Percentiles rank a stretch among this genome's conserved stretches.
Evolutionary conservation across 2,888 invertebrate genomes (phyloP).

Genomic region (Amphimallon solstitiale): DNA sequence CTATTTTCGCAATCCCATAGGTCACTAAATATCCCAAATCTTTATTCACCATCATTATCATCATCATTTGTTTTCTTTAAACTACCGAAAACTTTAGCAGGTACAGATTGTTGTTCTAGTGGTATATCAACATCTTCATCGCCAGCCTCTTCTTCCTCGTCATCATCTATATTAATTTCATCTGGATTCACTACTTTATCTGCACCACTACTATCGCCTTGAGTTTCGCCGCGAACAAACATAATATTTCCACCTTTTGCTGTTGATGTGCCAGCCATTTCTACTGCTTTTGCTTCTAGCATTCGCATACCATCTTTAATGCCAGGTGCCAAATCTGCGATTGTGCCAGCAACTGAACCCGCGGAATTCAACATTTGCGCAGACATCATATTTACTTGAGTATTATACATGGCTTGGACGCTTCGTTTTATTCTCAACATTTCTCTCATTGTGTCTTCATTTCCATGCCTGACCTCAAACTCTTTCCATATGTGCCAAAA

Average conservation of each 20-base stretch:
- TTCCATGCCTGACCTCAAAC: constrained; percentile 98
- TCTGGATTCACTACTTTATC: constrained; percentile 85
- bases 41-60: constrained; percentile 19
- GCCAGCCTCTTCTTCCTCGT: constrained; percentile 70
- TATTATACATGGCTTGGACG: constrained; percentile 97
- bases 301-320: constrained; percentile 89
- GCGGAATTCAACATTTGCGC: constrained; percentile 93
- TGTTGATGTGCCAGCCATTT: constrained; percentile 68
- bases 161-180: constrained; percentile 84
- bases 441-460: constrained; percentile 99
- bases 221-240: constrained; percentile 89
- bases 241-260: constrained; percentile 72
- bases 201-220: constrained; percentile 71
- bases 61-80: constrained; percentile 64
- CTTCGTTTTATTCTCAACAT: constrained; percentile 98
- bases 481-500: constrained; percentile 99
- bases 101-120: constrained; percentile 86
- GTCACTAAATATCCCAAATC: not conserved
- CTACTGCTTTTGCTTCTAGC: constrained; percentile 85
- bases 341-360: constrained; percentile 72
- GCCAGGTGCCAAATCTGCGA: constrained; percentile 79
- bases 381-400: constrained; percentile 99
- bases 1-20: no score
- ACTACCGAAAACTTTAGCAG: constrained; percentile 92
- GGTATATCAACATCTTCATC: constrained; percentile 71